These are phyloP conservation scores for Gastrophysa polygoni DNA, from an alignment of 2,888 invertebrate species.

Conservation along the genomic window DNA sequence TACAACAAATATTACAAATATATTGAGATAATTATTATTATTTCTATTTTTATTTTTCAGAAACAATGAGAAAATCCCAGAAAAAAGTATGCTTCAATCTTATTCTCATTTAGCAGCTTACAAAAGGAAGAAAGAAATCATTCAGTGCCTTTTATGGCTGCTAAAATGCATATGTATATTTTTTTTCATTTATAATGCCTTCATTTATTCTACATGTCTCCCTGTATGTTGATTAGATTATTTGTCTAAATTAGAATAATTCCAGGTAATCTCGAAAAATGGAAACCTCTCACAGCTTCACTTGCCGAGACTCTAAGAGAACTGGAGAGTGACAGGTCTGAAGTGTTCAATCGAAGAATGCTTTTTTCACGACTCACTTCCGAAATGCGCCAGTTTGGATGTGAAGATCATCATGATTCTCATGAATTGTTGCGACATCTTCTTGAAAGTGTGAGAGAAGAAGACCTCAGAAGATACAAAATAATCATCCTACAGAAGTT, in stretches of 20 bases:
- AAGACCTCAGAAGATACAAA: conserved; percentile 81
- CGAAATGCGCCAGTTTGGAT: conserved; percentile 84
- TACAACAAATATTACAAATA: too few relatives aligned
- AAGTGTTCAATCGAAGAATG: conserved; percentile 69
- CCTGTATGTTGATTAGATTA: too few relatives aligned
- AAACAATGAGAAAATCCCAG: too few relatives aligned
- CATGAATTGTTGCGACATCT: conserved; percentile 92
- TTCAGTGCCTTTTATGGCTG: too few relatives aligned
- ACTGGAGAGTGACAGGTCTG: conserved; percentile 68
- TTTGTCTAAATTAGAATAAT: conserved; percentile 5
- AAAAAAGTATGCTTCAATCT: too few relatives aligned
- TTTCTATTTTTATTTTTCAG: too few relatives aligned
- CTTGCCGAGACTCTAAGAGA: conserved; percentile 73
- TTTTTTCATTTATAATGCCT: too few relatives aligned
- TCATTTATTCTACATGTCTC: too few relatives aligned
- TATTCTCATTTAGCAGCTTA: too few relatives aligned
- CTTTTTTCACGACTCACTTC: conserved; percentile 67
- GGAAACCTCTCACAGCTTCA: conserved; percentile 71
- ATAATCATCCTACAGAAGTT: conserved; percentile 78
- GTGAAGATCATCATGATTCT: conserved; percentile 95
- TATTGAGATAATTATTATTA: too few relatives aligned
- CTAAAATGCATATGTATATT: too few relatives aligned
- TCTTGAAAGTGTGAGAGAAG: conserved; percentile 83
- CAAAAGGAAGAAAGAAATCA: too few relatives aligned
- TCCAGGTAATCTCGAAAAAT: conserved; percentile 64